A percentile compares a stretch with the other conserved stretches of the same genome.
phyloP scores from a whole-genome alignment of 2,797 vertebrate species.

The Helarctos malayanus region DNA sequence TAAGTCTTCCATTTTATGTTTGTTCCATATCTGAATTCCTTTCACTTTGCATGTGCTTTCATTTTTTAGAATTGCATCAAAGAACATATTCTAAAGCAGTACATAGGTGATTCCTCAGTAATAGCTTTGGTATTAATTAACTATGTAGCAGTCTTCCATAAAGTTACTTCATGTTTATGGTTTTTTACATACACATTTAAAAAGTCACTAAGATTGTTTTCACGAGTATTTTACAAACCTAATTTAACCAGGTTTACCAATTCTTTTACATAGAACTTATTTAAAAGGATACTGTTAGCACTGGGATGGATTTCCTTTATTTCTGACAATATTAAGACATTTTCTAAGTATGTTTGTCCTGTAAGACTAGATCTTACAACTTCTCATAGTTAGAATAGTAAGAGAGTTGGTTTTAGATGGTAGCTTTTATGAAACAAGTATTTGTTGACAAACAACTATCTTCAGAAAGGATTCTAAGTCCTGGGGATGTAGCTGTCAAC shows the following conservation, averaged over 20 bases:
- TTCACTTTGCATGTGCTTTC: background rate
- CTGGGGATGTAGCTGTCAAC: background rate
- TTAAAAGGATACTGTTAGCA: background rate
- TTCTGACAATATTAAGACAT: background rate
- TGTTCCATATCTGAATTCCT: background rate
- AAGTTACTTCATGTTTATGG: slow-evolving; percentile 14
- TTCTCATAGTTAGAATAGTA: background rate
- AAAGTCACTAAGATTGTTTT: background rate
- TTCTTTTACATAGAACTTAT: background rate
- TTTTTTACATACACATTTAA: background rate
- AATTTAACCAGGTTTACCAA: background rate
- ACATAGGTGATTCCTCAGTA: slow-evolving; percentile 18
- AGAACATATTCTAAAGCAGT: background rate
- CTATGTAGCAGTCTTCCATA: background rate
- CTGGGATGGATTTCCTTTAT: background rate
- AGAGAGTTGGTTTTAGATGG: background rate
- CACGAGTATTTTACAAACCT: background rate
- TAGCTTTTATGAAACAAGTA: background rate
- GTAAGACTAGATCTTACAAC: background rate
- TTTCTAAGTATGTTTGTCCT: background rate
- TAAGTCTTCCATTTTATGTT: background rate
- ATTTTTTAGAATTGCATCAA: slow-evolving; percentile 22
- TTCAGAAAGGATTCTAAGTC: slow-evolving; percentile 27
- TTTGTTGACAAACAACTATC: background rate
- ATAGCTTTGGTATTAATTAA: background rate